Base-by-base conservation (phyloP, 53 echinoderm and acorn worm genomes). In the Holothuria leucospilota region DNA sequence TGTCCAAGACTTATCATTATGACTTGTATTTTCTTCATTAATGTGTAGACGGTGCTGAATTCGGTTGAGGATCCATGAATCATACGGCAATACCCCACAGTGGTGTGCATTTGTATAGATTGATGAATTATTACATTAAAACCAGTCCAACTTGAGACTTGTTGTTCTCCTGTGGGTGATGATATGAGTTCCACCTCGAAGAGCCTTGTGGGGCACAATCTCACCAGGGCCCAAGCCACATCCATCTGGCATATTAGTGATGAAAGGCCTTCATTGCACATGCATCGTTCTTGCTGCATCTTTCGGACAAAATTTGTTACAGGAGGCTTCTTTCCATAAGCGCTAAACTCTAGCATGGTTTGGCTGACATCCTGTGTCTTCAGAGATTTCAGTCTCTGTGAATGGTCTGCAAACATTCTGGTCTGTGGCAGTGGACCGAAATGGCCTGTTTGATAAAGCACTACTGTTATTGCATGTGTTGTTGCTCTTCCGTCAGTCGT, bases 81-180 rank as follows among this genome's bases (percentile, higher is more conserved):
- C 88, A 88, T 71, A 6, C 83, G 69, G 29, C 82, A 88, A 28
- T 83, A 88, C 2, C 83, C 83, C 34, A 88, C 46, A 38, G 11
- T 86, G 79, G 87, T 65, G 56, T 24, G 12, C 10, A 63, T 51
- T 81, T 63, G 34, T 34, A 3, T 34, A 34, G 49, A 6, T 9
- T 49, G 49, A 49, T 49, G 13, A 49, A 49, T 49, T 13, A 49
- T 49, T 49, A 13, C 87, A 80, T 87, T 87, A 20, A 87, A 80
- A 26, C 81, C 81, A 81, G 27, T 65, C 81, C 81, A 87, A 46
- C 68, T 26, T n/a, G 81, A 81, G 26, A 9, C 9, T 49, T 49
- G 49, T 49, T 49, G 49, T 13, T 49, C 49, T 49, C 4, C 49
- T 49, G 49, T 49, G 13, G 49, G 49, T 49, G 49, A 49, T 49